These are phyloP conservation scores for Bombus superbus DNA, from an alignment of 1,140 invertebrate genomes.

Conservation along the genomic window DNA sequence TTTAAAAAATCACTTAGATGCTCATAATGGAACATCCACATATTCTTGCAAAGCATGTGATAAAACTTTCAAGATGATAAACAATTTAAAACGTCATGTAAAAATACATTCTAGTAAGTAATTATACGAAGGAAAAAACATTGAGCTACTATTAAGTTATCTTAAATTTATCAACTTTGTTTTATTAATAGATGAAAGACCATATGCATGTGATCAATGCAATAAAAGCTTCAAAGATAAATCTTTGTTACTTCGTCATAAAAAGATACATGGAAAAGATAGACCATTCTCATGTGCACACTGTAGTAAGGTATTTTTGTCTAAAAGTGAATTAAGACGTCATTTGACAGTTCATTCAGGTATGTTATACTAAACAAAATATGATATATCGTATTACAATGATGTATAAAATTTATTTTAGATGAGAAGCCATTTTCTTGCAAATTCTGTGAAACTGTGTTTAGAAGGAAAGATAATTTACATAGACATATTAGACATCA, in stretches of 20 bases:
- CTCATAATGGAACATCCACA: constrained; percentile 68
- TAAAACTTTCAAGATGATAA: constrained; percentile 74
- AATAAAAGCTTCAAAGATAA: constrained; percentile 79
- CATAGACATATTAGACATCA: constrained; percentile 82
- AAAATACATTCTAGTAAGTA: constrained; percentile 76
- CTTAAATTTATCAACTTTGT: background rate
- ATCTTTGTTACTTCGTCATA: constrained; percentile 76
- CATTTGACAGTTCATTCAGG: constrained; percentile 77
- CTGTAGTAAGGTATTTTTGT: constrained; percentile 76
- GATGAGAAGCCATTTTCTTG: constrained; percentile 82
- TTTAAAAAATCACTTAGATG: constrained; percentile 74
- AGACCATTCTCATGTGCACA: constrained; percentile 77
- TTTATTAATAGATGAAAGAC: constrained; percentile 72
- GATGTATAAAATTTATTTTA: constrained; percentile 56
- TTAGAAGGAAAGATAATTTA: constrained; percentile 82
- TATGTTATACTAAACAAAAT: constrained; percentile 55
- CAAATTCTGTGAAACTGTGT: constrained; percentile 78
- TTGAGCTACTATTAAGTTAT: background rate
- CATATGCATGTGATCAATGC: constrained; percentile 76
- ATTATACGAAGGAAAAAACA: background rate
- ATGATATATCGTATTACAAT: constrained; percentile 8
- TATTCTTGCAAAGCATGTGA: constrained; percentile 75
- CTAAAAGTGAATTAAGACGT: constrained; percentile 78
- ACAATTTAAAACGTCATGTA: constrained; percentile 78
- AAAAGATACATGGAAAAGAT: constrained; percentile 77